These are phyloP conservation scores for Chloromyia formosa DNA, from an alignment of 2,888 invertebrate genomes.

Conservation along the genomic window DNA sequence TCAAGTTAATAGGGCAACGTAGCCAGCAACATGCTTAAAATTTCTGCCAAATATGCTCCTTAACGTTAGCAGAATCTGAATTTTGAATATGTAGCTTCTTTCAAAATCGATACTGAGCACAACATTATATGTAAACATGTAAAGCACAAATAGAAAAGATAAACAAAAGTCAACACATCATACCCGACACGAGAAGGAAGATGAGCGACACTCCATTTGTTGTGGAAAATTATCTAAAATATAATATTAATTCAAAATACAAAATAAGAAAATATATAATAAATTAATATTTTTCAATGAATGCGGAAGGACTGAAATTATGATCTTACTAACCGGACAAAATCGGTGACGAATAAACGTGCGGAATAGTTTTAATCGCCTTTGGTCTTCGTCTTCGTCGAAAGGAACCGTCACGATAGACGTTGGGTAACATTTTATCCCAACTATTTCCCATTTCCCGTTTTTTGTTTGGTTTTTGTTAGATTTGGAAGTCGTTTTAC, in stretches of 20 bases:
- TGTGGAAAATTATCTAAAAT: slow-evolving; percentile 48
- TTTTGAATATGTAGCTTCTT: too few species aligned
- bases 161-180: slow-evolving; percentile 43
- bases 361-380: slow-evolving; percentile 52
- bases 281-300: slow-evolving; percentile 46
- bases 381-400: slow-evolving; percentile 17
- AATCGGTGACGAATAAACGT: slow-evolving; percentile 60
- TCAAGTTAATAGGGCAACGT: too few species aligned
- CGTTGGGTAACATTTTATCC: slow-evolving; percentile 55
- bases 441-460: slow-evolving; percentile 61
- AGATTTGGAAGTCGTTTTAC: not conserved
- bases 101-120: slow-evolving; percentile 20
- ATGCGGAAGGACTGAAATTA: slow-evolving; percentile 33
- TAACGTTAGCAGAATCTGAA: too few species aligned
- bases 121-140: slow-evolving; percentile 13
- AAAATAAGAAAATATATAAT: slow-evolving; percentile 48
- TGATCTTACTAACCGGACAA: slow-evolving; percentile 58
- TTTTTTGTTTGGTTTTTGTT: slow-evolving; percentile 20
- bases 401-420: slow-evolving; percentile 30
- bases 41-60: too few species aligned
- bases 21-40: too few species aligned
- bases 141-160: slow-evolving; percentile 1
- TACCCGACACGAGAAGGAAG: slow-evolving; percentile 61
- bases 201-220: slow-evolving; percentile 60
- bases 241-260: slow-evolving; percentile 25